Base-by-base conservation (phyloP, 2,113 vertebrate species). In the Hyla sarda region DNA sequence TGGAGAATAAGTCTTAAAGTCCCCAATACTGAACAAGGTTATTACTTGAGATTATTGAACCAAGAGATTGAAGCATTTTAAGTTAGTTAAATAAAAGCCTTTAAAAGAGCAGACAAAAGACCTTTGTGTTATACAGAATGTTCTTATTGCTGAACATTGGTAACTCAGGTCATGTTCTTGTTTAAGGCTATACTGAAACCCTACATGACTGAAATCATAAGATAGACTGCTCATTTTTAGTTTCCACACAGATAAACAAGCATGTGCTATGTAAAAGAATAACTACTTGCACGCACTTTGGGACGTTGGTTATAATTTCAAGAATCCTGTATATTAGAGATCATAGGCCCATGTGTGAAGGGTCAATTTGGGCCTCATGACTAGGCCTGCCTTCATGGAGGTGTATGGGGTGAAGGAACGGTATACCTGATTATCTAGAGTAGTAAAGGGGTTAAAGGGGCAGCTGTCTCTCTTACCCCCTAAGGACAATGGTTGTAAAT, bases 161-260 rank as follows among this genome's bases (percentile, higher is more conserved):
- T 32, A 25, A 77, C 48, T 32, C 17, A 11, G 7, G 54, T 56
- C 50, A 78, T 21, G 50, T 78, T 62, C 1, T 62, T 62, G 56
- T 58, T n/a, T 30, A 30, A 54, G 28, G 48, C 45, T 50, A 16
- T 50, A 17, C 19, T 28, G 23, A 14, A 30, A 50, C n/a, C 4
- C 45, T 23, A n/a, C 14, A 48, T 28, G 25, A 21, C 52, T 54
- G 75, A 34, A 78, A 78, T 78, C 75, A 78, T 78, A 54, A 56
- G 50, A 54, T 56, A 23, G 16, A 3, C 6, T 48, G 47, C 11
- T 48, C n/a, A 48, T 50, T 50, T 50, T 17, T 9, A 11, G 28
- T 17, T 34, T 10, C 75, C 23, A 17, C 48, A 28, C 19, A 41
- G 50, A 19, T 25, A 21, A 32, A 54, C 10, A 30, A 52, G 5